Base-by-base conservation (phyloP, 2,113 vertebrate species). In the Spea multiplicata region DNA sequence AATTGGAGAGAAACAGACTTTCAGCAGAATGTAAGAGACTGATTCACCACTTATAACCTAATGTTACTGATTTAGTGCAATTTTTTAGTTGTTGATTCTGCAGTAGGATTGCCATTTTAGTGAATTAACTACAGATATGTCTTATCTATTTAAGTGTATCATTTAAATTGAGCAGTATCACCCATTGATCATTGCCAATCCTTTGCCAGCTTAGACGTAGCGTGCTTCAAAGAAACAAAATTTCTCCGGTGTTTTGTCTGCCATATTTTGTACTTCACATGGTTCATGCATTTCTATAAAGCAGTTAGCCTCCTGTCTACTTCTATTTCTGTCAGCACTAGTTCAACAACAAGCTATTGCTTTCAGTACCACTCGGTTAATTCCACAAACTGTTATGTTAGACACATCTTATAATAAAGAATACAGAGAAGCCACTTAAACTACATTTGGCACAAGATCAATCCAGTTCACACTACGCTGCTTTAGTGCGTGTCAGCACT, bases 1-100 rank as follows among this genome's bases (percentile, higher is more conserved):
- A 91, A 93, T 89, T 92, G 91, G 86, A 84, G 83, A 88, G 84
- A 86, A 88, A 81, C 85, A 87, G 86, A 90, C 86, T 86, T 89
- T 84, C 85, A 87, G 86, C 86, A 88, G 86, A 85, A 89, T 90
- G 83, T 82, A 72, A 84, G 88, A 86, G 81, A 82, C 80, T 86
- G 85, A 85, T 87, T 87, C 82, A 83, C 87, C 87, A 82, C 78
- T 0, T 10, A 81, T 81, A 65, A 84, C 74, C 65, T 87, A 78
- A 70, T 71, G 68, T 74, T 83, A 83, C 85, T 85, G 46, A 61
- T 44, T 68, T 84, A 82, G 84, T 84, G 84, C 73, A 69, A 83
- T 83, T 82, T 83, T 53, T 77, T 73, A 52, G 48, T 62, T 79
- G 83, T 45, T 74, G 65, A 70, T 82, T 82, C 67, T 79, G 73